Conservation (phyloP, 64 coral and sea anemone species). For the Astreopora myriophthalma region DNA sequence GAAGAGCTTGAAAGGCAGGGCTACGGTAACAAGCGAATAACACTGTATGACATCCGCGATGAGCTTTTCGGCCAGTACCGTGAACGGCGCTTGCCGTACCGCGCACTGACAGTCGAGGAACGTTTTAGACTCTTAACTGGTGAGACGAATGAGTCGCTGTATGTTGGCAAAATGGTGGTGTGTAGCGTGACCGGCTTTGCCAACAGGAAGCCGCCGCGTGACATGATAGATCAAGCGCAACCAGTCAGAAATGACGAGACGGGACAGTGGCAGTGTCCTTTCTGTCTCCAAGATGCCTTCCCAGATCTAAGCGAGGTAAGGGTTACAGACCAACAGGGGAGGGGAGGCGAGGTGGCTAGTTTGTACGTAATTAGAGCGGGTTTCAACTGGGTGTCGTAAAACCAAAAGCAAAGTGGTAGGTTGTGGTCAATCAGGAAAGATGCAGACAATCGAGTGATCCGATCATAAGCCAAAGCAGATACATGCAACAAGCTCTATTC, state of each 20-base stretch:
- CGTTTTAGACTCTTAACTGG: conserved; percentile 87
- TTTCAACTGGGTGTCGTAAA: too few relatives aligned
- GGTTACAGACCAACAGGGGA: background rate
- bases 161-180: conserved; percentile 88
- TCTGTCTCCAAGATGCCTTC: conserved; percentile 87
- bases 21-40: conserved; percentile 93
- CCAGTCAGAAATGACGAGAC: conserved; percentile 84
- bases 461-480: too few relatives aligned
- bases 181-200: conserved; percentile 94
- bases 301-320: conserved; percentile 88
- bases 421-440: too few relatives aligned
- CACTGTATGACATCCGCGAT: conserved; percentile 97
- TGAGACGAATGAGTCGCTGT: conserved; percentile 80
- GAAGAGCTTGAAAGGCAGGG: conserved; percentile 94
- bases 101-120: conserved; percentile 84
- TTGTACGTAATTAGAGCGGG: too few relatives aligned
- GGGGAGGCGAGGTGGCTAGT: background rate
- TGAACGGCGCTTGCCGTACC: conserved; percentile 79
- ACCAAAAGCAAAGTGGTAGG: too few relatives aligned
- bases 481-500: too few relatives aligned
- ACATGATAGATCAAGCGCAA: conserved; percentile 91
- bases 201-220: conserved; percentile 82
- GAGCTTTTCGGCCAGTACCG: conserved; percentile 93
- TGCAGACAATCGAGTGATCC: too few relatives aligned
- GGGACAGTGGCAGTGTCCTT: conserved; percentile 93